Evolutionary conservation across 2,113 vertebrate species (phyloP).

Genomic region (Vimba vimba): DNA sequence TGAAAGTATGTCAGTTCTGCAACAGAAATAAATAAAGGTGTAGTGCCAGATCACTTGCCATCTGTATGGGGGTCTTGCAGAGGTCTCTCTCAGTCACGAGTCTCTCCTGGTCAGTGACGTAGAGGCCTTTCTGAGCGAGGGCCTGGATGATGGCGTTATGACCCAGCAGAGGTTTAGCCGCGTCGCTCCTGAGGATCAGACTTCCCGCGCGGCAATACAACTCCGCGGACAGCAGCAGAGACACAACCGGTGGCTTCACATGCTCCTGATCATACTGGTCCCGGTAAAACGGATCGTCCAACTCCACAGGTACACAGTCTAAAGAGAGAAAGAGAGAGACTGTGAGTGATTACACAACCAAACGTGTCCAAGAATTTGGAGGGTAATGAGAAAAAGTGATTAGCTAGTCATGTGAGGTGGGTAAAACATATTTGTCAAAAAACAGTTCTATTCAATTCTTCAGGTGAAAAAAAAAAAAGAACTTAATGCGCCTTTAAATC

Average conservation of each 20-base stretch:
- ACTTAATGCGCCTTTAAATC: not conserved
- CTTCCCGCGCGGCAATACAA: conserved; percentile 96
- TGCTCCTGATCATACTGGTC: conserved; percentile 98
- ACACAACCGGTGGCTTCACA: conserved; percentile 93
- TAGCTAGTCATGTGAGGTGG: not conserved
- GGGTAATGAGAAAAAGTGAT: not conserved
- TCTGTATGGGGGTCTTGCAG: conserved; percentile 92
- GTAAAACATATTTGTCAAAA: not conserved
- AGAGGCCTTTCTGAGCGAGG: conserved; percentile 95
- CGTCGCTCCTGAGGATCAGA: conserved; percentile 95
- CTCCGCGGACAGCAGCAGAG: conserved; percentile 93
- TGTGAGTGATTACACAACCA: not conserved
- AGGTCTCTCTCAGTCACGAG: conserved; percentile 95
- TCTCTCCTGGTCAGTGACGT: conserved; percentile 94
- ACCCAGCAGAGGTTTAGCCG: conserved; percentile 93
- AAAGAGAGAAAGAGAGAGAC: conserved; percentile 19
- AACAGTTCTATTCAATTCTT: not conserved
- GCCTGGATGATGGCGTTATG: conserved; percentile 98
- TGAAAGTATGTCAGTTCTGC: not conserved
- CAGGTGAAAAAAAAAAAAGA: not conserved
- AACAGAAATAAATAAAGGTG: not conserved
- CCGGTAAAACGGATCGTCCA: conserved; percentile 91
- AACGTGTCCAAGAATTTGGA: too few species aligned
- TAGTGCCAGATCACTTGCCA: conserved; percentile 80
- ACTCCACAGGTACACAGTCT: conserved; percentile 93